A percentile compares a stretch with the other conserved stretches of the same genome.
phyloP scores from a whole-genome alignment of 2,888 invertebrate species.

The Dascillus cervinus region DNA sequence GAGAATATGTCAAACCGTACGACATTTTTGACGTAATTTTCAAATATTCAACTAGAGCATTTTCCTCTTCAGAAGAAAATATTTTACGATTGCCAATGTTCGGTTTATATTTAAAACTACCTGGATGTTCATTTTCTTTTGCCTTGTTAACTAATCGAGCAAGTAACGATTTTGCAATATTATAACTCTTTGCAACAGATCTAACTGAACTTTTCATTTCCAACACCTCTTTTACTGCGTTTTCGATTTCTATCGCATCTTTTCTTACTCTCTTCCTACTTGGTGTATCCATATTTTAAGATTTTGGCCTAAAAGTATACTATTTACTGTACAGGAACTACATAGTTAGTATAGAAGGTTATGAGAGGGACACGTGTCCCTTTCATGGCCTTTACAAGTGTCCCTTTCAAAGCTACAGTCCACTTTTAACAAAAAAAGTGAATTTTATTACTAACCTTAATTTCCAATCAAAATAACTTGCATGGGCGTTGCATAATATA shows the following conservation, averaged over 20 bases:
- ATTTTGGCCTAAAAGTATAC: too few species aligned
- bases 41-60: slow-evolving; percentile 3
- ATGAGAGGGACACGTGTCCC: slow-evolving; percentile 3
- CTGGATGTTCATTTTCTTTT: slow-evolving; percentile 2
- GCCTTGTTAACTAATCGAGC: slow-evolving; percentile 3
- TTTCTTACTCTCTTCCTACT: slow-evolving; percentile 2
- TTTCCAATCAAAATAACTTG: slow-evolving; percentile 3
- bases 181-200: slow-evolving; percentile 3
- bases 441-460: too few species aligned
- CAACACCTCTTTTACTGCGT: too few species aligned
- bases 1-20: slow-evolving; percentile 3
- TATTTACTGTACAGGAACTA: neutral
- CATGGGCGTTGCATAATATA: too few species aligned
- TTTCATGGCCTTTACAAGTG: too few species aligned
- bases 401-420: slow-evolving; percentile 3
- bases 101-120: slow-evolving; percentile 2
- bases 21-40: slow-evolving; percentile 2
- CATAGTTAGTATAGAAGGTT: slow-evolving; percentile 1
- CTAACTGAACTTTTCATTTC: slow-evolving; percentile 3
- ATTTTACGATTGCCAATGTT: slow-evolving; percentile 1
- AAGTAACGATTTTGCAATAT: slow-evolving; percentile 3
- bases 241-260: too few species aligned
- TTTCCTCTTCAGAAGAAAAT: slow-evolving; percentile 2
- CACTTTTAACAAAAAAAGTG: slow-evolving; percentile 3
- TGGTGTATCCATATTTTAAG: too few species aligned